Percentiles rank a stretch among this genome's conserved stretches.
Evolutionary conservation across 2,113 vertebrate species (phyloP).

Genomic region (Xenopus borealis): DNA sequence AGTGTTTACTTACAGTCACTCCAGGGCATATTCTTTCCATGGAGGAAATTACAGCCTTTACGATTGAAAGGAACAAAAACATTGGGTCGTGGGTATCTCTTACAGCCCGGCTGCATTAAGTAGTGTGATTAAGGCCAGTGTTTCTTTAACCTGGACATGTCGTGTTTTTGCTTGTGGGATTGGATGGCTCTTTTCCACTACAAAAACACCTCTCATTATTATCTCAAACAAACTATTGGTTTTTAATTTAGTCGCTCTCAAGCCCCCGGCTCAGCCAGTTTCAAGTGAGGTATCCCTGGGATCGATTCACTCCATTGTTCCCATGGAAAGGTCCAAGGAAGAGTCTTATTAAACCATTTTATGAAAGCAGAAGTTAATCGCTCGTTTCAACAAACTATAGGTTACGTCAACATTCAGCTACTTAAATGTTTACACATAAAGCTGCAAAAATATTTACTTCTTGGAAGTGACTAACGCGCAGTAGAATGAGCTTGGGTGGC

Average conservation of each 20-base stretch:
- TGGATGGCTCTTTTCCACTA: slow-evolving; percentile 8
- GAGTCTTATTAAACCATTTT: no score
- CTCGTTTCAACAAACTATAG: no score
- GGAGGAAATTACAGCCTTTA: slow-evolving; percentile 21
- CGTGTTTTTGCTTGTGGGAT: slow-evolving; percentile 9
- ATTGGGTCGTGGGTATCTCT: slow-evolving; percentile 23
- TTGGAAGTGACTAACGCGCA: no score
- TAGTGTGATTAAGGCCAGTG: slow-evolving; percentile 15
- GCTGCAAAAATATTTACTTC: no score
- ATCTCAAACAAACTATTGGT: slow-evolving; percentile 29
- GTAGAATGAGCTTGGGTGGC: no score
- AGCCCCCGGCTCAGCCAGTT: no score
- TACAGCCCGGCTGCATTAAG: slow-evolving; percentile 21
- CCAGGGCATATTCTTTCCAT: neutral
- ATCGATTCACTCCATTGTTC: no score
- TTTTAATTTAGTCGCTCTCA: slow-evolving; percentile 26
- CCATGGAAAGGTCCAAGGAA: no score
- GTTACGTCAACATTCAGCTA: no score
- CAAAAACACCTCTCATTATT: slow-evolving; percentile 34
- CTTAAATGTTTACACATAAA: no score
- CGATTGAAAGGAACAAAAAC: slow-evolving; percentile 27
- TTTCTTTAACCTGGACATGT: slow-evolving; percentile 33
- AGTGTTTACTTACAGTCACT: slow-evolving; percentile 30
- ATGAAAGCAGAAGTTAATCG: no score
- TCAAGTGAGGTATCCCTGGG: no score